Percentiles rank a stretch among this genome's conserved stretches.
Evolutionary conservation across 2,113 vertebrate species (phyloP).

Genomic region (Choloepus hoffmanni): DNA sequence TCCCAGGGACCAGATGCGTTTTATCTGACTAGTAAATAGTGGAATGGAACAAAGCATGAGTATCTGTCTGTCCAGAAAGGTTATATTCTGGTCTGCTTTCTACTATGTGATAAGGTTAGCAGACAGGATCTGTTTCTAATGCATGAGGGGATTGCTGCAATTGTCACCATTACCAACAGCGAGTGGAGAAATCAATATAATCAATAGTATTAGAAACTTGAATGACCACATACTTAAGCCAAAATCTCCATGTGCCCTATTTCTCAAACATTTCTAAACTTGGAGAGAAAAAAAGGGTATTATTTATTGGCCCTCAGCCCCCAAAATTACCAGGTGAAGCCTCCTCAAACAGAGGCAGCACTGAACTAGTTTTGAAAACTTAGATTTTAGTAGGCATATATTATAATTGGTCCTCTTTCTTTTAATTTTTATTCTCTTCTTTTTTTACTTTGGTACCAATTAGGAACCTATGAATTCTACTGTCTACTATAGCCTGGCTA

Average conservation of each 20-base stretch:
- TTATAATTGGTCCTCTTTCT: neutral
- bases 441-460: neutral
- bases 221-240: neutral
- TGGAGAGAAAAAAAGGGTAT: neutral
- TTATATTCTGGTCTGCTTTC: neutral
- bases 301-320: neutral
- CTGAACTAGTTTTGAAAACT: neutral
- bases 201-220: neutral
- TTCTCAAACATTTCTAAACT: neutral
- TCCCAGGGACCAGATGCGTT: neutral
- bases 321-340: neutral
- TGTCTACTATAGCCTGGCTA: neutral
- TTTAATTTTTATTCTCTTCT: neutral
- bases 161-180: neutral
- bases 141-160: too few species aligned
- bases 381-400: neutral
- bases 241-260: neutral
- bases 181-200: neutral
- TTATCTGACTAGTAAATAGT: neutral
- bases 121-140: neutral
- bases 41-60: neutral
- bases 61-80: neutral
- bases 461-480: neutral
- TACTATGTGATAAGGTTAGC: neutral
- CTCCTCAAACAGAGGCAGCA: neutral